phyloP scores from a whole-genome alignment of 2,888 invertebrate genomes.

The Campaea margaritaria region DNA sequence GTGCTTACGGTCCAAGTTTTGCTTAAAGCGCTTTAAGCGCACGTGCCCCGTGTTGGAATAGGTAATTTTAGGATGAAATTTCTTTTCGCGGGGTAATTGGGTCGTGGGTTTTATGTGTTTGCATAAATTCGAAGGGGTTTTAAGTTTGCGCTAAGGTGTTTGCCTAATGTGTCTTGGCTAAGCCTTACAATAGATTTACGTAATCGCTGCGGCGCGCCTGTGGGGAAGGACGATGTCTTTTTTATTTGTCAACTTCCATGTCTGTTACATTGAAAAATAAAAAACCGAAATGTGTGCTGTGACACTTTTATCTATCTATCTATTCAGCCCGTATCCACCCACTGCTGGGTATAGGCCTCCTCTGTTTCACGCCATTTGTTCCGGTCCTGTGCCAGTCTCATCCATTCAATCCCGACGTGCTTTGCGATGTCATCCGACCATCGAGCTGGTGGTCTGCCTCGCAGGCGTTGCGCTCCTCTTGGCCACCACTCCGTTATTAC shows the following conservation, averaged over 20 bases:
- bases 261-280: not conserved
- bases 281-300: too few species aligned
- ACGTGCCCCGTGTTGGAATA: slow-evolving; percentile 58
- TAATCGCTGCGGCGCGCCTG: slow-evolving; percentile 18
- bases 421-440: too few species aligned
- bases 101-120: slow-evolving; percentile 59
- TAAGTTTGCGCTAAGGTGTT: slow-evolving; percentile 43
- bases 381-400: too few species aligned
- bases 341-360: too few species aligned
- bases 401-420: too few species aligned
- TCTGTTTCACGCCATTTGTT: too few species aligned
- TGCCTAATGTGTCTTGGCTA: slow-evolving; percentile 23
- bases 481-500: too few species aligned
- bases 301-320: too few species aligned
- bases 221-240: slow-evolving; percentile 5
- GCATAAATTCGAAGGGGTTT: slow-evolving; percentile 58
- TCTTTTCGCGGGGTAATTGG: slow-evolving; percentile 60
- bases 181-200: slow-evolving; percentile 18
- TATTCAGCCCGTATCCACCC: too few species aligned
- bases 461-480: too few species aligned
- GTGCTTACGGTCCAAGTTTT: slow-evolving; percentile 46
- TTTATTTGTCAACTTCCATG: slow-evolving; percentile 18
- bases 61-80: slow-evolving; percentile 58
- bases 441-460: too few species aligned
- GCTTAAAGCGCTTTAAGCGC: slow-evolving; percentile 51